phyloP scores from a whole-genome alignment of 2,888 invertebrate genomes.

The Lottia gigantea region DNA sequence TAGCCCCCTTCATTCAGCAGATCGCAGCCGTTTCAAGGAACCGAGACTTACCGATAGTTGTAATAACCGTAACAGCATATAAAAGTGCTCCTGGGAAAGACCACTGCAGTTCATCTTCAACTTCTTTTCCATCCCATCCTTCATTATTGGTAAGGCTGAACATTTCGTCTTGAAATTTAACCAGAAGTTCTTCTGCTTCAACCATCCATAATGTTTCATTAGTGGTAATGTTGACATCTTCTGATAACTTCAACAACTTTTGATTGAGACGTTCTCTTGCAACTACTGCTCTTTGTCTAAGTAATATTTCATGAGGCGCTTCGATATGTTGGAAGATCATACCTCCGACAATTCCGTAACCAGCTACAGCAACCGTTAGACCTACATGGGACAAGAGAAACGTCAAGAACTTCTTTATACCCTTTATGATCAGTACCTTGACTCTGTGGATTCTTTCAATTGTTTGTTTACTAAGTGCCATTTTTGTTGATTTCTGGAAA shows the following conservation, averaged over 20 bases:
- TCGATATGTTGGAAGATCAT: conserved; percentile 36
- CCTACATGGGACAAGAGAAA: conserved; percentile 41
- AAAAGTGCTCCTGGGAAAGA: conserved; percentile 86
- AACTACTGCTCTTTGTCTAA: conserved; percentile 22
- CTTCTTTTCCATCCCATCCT: conserved; percentile 77
- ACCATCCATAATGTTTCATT: conserved; percentile 87
- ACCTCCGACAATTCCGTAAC: conserved; percentile 38
- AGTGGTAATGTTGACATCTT: conserved; percentile 77
- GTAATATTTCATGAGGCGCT: conserved; percentile 30
- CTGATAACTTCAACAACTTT: conserved; percentile 85
- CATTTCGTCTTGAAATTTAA: conserved; percentile 82
- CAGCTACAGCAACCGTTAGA: conserved; percentile 34
- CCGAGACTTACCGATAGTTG: conserved; percentile 81
- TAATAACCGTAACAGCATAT: conserved; percentile 87
- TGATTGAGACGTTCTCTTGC: conserved; percentile 27
- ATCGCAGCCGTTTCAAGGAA: background rate
- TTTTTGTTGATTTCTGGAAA: background rate
- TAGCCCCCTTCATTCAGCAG: too few species aligned
- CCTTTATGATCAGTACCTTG: conserved; percentile 13
- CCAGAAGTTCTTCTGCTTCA: conserved; percentile 81
- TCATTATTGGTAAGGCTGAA: conserved; percentile 81
- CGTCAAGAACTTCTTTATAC: conserved; percentile 23
- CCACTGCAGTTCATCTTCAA: conserved; percentile 78
- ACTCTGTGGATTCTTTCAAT: conserved; percentile 6
- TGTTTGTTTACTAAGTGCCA: background rate